Percentiles rank a stretch among this genome's conserved stretches.
phyloP scores from a whole-genome alignment of 2,797 vertebrate genomes.

The Tragelaphus eurycerus region DNA sequence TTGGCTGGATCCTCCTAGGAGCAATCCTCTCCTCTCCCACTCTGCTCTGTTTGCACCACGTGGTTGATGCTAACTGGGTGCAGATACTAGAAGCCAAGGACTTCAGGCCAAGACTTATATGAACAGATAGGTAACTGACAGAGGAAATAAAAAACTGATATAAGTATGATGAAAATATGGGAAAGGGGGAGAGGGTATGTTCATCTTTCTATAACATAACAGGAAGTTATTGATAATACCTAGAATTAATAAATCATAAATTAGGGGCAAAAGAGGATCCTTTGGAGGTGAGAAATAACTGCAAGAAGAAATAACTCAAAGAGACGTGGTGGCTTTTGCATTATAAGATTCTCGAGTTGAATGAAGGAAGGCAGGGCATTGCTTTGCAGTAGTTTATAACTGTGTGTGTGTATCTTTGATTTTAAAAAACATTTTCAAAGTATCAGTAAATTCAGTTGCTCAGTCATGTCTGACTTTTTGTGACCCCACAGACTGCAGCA shows the following conservation, averaged over 20 bases:
- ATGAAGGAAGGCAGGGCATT: neutral
- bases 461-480: neutral
- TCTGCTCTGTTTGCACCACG: neutral
- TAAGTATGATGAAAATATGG: neutral
- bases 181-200: neutral
- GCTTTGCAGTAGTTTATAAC: neutral
- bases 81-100: neutral
- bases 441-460: neutral
- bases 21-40: neutral
- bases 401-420: neutral
- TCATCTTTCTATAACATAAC: neutral
- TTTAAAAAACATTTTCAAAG: neutral
- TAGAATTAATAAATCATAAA: neutral
- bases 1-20: no score
- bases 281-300: neutral
- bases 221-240: neutral
- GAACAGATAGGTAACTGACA: neutral
- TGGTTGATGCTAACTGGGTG: neutral
- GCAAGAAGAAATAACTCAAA: neutral
- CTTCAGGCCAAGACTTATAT: neutral
- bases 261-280: neutral
- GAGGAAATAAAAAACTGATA: neutral
- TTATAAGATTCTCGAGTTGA: neutral
- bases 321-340: neutral
- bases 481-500: neutral